These are phyloP conservation scores for Trematomus bernacchii DNA, from an alignment of 2,797 vertebrate genomes.

Conservation along the genomic window DNA sequence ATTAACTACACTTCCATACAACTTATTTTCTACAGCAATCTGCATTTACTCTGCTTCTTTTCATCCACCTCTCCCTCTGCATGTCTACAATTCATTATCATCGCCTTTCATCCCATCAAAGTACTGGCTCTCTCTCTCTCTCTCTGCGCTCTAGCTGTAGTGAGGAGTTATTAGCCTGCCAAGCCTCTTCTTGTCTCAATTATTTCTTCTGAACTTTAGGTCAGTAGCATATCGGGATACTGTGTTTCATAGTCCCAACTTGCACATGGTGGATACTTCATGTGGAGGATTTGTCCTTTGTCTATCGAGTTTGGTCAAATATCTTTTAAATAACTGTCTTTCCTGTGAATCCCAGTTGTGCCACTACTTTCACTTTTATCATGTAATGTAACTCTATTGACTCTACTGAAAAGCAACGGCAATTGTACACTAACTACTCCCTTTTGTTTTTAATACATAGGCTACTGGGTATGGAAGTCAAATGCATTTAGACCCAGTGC, in stretches of 20 bases:
- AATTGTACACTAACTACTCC: not conserved
- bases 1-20: slow-evolving; percentile 10
- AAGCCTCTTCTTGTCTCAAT: slow-evolving; percentile 1
- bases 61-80: slow-evolving; percentile 11
- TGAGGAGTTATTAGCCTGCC: slow-evolving; percentile 7
- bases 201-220: not conserved
- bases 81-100: slow-evolving; percentile 42
- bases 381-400: not conserved
- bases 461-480: not conserved
- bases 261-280: not conserved
- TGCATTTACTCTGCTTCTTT: slow-evolving; percentile 14
- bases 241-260: not conserved
- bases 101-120: slow-evolving; percentile 29
- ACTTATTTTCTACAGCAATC: slow-evolving; percentile 30
- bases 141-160: not conserved
- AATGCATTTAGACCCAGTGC: not conserved
- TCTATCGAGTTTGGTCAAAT: not conserved
- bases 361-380: not conserved
- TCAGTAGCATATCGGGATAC: not conserved
- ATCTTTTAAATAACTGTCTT: not conserved
- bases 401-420: not conserved
- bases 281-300: not conserved
- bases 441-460: not conserved
- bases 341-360: not conserved
- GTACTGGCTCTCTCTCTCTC: not conserved